phyloP scores from a whole-genome alignment of 2,888 invertebrate genomes.

The Sympetrum striolatum region DNA sequence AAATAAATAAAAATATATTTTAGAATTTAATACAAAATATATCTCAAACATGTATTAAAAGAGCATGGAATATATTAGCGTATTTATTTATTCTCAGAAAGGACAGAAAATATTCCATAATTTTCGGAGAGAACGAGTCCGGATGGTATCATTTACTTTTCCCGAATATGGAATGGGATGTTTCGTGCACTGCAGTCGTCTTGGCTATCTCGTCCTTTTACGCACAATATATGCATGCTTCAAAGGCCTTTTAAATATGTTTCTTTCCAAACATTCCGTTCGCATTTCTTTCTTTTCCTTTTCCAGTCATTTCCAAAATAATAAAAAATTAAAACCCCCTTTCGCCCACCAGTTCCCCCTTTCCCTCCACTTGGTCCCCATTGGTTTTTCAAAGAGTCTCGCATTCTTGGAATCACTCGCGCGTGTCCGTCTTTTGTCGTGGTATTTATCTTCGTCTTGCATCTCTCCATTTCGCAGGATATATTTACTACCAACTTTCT shows the following conservation, averaged over 20 bases:
- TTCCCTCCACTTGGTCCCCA: not conserved
- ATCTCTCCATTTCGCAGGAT: not conserved
- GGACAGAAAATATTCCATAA: too few relatives aligned
- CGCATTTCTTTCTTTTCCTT: too few relatives aligned
- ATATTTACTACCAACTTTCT: not conserved
- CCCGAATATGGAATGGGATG: not conserved
- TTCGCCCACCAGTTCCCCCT: not conserved
- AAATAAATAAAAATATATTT: too few relatives aligned
- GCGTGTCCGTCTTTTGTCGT: not conserved
- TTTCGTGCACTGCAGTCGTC: not conserved
- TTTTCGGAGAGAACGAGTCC: too few relatives aligned
- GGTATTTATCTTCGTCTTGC: not conserved
- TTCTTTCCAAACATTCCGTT: too few relatives aligned
- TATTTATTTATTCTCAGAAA: too few relatives aligned
- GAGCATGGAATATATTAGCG: too few relatives aligned
- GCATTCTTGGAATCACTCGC: not conserved
- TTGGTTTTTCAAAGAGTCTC: not conserved
- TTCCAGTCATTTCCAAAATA: too few relatives aligned
- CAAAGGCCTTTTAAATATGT: not conserved
- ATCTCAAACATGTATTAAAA: too few relatives aligned
- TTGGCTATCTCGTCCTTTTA: not conserved
- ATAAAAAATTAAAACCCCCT: not conserved
- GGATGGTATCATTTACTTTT: too few relatives aligned
- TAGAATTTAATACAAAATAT: too few relatives aligned
- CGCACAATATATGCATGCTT: not conserved